These are phyloP conservation scores for Climacteris rufus DNA, from an alignment of 2,113 vertebrate species.

Conservation along the genomic window DNA sequence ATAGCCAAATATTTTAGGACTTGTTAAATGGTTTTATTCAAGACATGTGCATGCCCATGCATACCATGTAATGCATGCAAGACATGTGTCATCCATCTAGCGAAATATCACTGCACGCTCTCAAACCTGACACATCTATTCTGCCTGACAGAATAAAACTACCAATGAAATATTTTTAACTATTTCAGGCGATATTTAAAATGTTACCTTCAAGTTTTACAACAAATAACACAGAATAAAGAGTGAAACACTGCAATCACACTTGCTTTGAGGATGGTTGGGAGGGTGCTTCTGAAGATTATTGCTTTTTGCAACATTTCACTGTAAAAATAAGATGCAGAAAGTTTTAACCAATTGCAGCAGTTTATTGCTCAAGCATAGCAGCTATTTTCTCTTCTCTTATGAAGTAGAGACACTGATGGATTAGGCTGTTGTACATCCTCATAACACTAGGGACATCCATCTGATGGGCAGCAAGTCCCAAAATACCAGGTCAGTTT, in stretches of 20 bases:
- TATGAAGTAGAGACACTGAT: background rate
- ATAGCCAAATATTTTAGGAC: conserved; percentile 18
- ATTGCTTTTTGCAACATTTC: background rate
- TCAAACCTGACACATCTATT: background rate
- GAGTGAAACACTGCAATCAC: background rate
- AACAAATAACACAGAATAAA: background rate
- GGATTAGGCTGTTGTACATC: background rate
- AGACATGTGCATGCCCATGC: background rate
- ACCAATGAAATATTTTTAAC: background rate
- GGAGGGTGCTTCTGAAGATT: background rate
- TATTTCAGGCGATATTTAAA: background rate
- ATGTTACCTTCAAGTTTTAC: background rate
- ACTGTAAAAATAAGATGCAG: background rate
- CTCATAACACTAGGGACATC: background rate
- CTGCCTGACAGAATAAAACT: background rate
- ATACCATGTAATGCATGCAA: background rate
- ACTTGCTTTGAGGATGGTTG: background rate
- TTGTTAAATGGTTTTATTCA: conserved; percentile 21
- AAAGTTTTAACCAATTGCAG: background rate
- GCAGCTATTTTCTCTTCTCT: background rate
- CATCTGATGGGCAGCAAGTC: background rate
- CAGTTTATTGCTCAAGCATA: background rate
- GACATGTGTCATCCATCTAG: background rate
- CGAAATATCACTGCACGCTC: background rate
- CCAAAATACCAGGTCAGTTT: background rate